Evolutionary conservation across 2,797 vertebrate genomes (phyloP), one percentile per base, ranked within the genome.

Genomic region (Neosilurus mollespiculum): DNA sequence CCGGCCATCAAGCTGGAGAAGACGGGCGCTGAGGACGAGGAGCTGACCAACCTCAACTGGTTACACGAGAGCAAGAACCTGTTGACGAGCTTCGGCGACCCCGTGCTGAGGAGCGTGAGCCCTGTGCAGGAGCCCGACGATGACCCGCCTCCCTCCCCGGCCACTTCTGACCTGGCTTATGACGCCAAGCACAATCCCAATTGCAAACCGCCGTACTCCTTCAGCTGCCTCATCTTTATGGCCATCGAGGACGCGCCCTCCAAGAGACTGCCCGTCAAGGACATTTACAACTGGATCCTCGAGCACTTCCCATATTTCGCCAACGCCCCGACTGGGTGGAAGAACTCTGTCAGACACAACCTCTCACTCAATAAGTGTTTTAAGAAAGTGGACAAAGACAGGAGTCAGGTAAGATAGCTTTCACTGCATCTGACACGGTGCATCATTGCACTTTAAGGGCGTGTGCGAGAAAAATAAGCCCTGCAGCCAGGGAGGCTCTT

Each of bases 161-260:
- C 94, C 86, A 94, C 93, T 85, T 94, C 95, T 0, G 95, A 96
- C 90, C 90, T 94, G 92, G 94, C 95, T 91, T 96, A 96, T 0
- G 96, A 96, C 87, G 95, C 95, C 93, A 95, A 95, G 95, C 96
- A 96, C 92, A 96, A 96, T 92, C 95, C 96, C 84, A 96, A 96
- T 91, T 96, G 96, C 91, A 97, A 97, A 90, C 96, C 96, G 82
- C 95, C 96, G 5, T 96, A 96, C 80, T 97, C 96, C 69, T 97
- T 96, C 89, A 96, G 96, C 94, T 97, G 96, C 93, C 96, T 97
- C 93, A 97, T 97, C 92, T 97, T 96, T 94, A 96, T 97, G 96
- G 96, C 96, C 91, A 96, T 97, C n/a, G 96, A 97, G 92, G 95
- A 96, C 90, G 96, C 96, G 2, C 96, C 96, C 56, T 94, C 93